Percentiles rank a stretch among this genome's conserved stretches.
phyloP scores from a whole-genome alignment of 2,113 vertebrate species.

The Barnardius zonarius region DNA sequence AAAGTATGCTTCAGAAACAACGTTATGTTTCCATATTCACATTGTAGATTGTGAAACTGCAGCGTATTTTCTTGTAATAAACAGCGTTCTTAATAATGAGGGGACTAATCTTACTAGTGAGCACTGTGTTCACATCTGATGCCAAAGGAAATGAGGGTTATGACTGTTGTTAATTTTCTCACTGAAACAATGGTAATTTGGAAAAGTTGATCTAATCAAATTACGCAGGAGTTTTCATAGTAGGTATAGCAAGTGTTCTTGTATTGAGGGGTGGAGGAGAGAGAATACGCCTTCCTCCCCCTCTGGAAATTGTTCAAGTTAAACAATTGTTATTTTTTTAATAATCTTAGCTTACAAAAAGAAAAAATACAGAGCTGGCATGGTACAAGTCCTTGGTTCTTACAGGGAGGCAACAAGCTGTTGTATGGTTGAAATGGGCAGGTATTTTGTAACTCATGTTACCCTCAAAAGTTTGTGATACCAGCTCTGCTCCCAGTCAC shows the following conservation, averaged over 20 bases:
- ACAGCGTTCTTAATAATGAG: not conserved
- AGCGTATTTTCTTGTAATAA: not conserved
- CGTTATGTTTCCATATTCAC: not conserved
- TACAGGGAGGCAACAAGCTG: not conserved
- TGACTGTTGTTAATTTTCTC: not conserved
- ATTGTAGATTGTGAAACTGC: not conserved
- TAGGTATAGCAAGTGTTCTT: not conserved
- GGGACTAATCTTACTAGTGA: not conserved
- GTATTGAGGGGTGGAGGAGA: not conserved
- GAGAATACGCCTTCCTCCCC: not conserved
- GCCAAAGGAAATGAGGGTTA: not conserved
- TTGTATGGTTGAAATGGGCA: not conserved
- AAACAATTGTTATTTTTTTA: not conserved
- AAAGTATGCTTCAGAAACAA: not conserved
- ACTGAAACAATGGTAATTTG: constrained; percentile 10
- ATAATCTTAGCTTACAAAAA: not conserved
- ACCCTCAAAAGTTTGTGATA: not conserved
- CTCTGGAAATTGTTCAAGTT: not conserved
- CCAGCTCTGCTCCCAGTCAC: not conserved
- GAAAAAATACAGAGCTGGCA: not conserved
- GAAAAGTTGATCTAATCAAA: not conserved
- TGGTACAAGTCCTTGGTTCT: not conserved
- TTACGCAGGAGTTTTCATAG: not conserved
- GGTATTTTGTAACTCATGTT: not conserved
- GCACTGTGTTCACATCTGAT: not conserved